A percentile compares a stretch with the other conserved stretches of the same genome.
These are phyloP conservation scores for Onychostoma macrolepis DNA, from an alignment of 2,113 vertebrate genomes.

Conservation along the genomic window DNA sequence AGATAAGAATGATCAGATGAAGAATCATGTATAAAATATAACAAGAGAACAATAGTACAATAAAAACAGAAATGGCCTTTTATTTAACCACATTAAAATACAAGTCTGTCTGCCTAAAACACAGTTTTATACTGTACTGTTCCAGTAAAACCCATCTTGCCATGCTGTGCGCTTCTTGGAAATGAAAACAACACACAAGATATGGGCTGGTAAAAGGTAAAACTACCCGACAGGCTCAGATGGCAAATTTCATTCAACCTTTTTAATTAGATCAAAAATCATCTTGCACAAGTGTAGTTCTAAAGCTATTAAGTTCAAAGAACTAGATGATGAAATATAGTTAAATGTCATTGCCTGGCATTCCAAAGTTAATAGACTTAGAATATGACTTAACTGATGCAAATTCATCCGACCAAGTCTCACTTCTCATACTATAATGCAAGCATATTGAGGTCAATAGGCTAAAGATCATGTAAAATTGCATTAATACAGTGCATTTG, in stretches of 20 bases:
- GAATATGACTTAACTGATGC: not conserved
- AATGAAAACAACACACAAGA: not conserved
- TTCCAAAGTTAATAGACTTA: not conserved
- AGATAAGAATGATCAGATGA: too few relatives aligned
- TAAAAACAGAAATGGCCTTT: not conserved
- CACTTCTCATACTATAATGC: not conserved
- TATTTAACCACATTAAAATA: not conserved
- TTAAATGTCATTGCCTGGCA: not conserved
- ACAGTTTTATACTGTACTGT: not conserved
- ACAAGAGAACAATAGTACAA: not conserved
- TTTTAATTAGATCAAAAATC: not conserved
- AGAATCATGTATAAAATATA: not conserved
- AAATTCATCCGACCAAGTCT: not conserved
- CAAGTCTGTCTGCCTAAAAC: not conserved
- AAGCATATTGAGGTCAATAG: not conserved
- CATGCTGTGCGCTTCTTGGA: not conserved
- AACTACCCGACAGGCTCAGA: not conserved
- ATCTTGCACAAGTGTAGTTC: not conserved
- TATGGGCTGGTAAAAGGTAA: not conserved
- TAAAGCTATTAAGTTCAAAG: not conserved
- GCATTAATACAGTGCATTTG: conserved; percentile 1
- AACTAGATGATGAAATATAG: not conserved
- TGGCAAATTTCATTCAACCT: not conserved
- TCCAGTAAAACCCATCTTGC: not conserved
- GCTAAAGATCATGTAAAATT: not conserved